phyloP scores from a whole-genome alignment of 2,888 invertebrate genomes.

The Orchesellides sinensis region DNA sequence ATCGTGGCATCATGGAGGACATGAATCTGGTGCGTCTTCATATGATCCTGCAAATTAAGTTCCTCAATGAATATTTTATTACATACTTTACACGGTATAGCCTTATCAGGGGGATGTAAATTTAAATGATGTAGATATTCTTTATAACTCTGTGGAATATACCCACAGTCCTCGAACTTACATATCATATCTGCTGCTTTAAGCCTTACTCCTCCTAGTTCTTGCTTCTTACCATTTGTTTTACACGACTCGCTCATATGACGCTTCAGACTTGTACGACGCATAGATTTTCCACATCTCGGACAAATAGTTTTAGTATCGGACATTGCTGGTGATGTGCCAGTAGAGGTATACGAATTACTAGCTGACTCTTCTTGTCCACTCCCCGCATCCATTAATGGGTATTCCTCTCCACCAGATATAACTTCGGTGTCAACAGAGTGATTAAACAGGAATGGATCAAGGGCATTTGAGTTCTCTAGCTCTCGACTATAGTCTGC shows the following conservation, averaged over 20 bases:
- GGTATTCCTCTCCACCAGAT: not conserved
- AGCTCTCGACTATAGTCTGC: too few relatives aligned
- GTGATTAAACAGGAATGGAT: too few relatives aligned
- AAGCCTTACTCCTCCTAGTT: not conserved
- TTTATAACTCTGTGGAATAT: not conserved
- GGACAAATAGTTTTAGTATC: too few relatives aligned
- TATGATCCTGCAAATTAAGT: conserved; percentile 22
- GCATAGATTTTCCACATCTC: not conserved
- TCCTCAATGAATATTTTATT: not conserved
- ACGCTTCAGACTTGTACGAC: not conserved
- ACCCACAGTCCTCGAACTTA: conserved; percentile 24
- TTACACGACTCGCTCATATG: not conserved
- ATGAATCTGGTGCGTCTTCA: not conserved
- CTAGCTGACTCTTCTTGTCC: too few relatives aligned
- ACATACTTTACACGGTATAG: not conserved
- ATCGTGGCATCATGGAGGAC: not conserved
- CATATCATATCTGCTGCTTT: not conserved
- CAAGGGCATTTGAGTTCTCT: not conserved
- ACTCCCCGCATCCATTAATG: too few relatives aligned
- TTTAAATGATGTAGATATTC: not conserved
- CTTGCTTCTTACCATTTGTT: not conserved
- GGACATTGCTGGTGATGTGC: too few relatives aligned
- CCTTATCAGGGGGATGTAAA: not conserved
- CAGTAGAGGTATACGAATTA: too few relatives aligned
- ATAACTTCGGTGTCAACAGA: not conserved